Conservation (phyloP, 2,888 invertebrate genomes). For the Pemphredon lugubris region DNA sequence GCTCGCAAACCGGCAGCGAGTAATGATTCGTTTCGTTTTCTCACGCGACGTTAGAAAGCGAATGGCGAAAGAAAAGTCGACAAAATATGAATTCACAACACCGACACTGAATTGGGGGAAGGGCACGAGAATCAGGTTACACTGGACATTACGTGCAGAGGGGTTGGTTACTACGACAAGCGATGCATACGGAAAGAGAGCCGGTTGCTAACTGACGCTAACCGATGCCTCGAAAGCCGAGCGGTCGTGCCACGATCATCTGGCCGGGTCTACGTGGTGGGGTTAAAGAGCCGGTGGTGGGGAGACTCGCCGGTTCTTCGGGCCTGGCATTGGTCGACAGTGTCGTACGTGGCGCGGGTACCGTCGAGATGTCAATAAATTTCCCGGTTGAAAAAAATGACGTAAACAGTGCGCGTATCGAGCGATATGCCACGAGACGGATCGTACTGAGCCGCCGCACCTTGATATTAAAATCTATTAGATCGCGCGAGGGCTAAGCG, state of each 20-base stretch:
- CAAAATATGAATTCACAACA: constrained; percentile 36
- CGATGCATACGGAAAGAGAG: constrained; percentile 67
- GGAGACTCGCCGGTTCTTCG: constrained; percentile 56
- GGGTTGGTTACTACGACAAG: constrained; percentile 31
- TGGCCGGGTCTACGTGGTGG: constrained; percentile 62
- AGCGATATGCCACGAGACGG: too few species aligned
- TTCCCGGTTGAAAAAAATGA: too few species aligned
- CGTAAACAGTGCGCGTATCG: not conserved
- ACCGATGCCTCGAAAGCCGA: constrained; percentile 40
- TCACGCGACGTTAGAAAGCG: not conserved
- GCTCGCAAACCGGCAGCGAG: constrained; percentile 16
- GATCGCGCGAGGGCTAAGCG: not conserved
- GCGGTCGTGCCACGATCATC: constrained; percentile 72
- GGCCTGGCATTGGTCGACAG: constrained; percentile 64
- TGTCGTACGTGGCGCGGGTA: constrained; percentile 37
- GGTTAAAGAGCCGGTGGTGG: constrained; percentile 31
- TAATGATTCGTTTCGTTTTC: not conserved
- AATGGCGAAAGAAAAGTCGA: not conserved
- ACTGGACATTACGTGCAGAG: constrained; percentile 66
- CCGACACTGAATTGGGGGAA: constrained; percentile 38
- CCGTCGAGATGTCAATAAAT: constrained; percentile 13
- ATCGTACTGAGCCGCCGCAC: too few species aligned
- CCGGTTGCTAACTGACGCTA: constrained; percentile 80
- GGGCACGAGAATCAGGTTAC: constrained; percentile 66
- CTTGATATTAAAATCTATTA: too few species aligned